Evolutionary conservation across 2,113 vertebrate genomes (phyloP).

Genomic region (Lagopus muta): DNA sequence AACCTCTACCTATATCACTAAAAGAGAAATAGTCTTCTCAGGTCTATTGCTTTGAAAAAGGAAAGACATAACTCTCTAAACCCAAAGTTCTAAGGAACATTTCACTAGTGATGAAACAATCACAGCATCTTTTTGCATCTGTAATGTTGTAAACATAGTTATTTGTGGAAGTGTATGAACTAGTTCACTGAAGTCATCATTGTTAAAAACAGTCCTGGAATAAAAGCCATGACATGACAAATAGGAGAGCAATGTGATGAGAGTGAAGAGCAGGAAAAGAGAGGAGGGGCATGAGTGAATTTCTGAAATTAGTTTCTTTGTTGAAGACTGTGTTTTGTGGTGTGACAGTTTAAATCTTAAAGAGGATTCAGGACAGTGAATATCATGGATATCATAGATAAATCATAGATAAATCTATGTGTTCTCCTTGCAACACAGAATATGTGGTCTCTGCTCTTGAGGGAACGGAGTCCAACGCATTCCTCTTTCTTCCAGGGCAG

Average conservation of each 20-base stretch:
- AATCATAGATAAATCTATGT: too few species aligned
- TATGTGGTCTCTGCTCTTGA: neutral
- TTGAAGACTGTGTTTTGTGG: neutral
- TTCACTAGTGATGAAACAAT: neutral
- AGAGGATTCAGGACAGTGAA: neutral
- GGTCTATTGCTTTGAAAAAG: neutral
- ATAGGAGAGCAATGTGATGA: neutral
- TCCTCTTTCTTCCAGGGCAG: neutral
- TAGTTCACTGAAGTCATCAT: neutral
- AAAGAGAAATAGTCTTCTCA: neutral
- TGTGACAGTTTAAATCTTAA: neutral
- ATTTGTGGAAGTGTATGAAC: neutral
- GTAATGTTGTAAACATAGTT: neutral
- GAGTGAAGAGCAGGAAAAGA: neutral
- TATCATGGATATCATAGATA: too few species aligned
- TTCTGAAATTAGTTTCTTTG: neutral
- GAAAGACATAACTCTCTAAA: neutral
- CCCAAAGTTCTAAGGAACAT: neutral
- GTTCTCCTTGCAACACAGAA: neutral
- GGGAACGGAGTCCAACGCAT: neutral
- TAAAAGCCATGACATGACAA: neutral
- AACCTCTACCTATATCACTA: neutral
- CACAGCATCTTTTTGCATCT: neutral
- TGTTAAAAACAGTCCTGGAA: neutral
- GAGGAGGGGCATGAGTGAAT: neutral